Base-by-base conservation (phyloP, 2,113 vertebrate genomes). In the Corythoichthys haematopterus region DNA sequence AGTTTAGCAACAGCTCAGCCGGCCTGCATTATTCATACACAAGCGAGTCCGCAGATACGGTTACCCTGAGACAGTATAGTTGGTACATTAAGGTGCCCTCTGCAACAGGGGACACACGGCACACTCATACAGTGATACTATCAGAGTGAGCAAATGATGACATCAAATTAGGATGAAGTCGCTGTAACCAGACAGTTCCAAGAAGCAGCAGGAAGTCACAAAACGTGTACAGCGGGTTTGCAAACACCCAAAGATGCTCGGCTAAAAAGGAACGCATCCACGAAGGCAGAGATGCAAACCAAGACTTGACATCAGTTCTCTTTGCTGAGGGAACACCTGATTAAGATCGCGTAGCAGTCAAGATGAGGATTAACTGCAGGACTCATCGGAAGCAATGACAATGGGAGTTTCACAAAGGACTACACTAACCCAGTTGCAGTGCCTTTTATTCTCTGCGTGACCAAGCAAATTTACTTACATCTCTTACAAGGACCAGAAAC, bases 1-100 rank as follows among this genome's bases (percentile, higher is more conserved):
- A 92, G 92, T 92, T 92, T 91, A 76, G 88, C 88, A 90, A 90
- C 81, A 85, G 91, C 87, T 85, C 89, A 88, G 90, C 82, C 91
- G 71, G 69, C 79, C 67, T 96, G 83, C 93, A 96, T 96, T 93
- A 96, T 96, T 96, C 76, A 96, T 94, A 89, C 53, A 53, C 52
- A 84, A 77, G 75, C 61, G 60, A 93, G 88, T 89, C 87, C 74
- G 76, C 81, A 82, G 93, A 90, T 96, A 93, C 78, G 79, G 89
- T 96, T 96, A 95, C 95, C 87, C 86, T 68, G 84, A 82, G 73
- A 85, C 88, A 92, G 84, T 85, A 72, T 84, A 82, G 84, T 62
- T 62, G 47, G 69, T 83, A 85, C 85, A 82, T 89, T 84, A 87
- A 78, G 85, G 81, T 91, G 75, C 87, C 85, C 84, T 72, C 84